A percentile compares a stretch with the other conserved stretches of the same genome.
Evolutionary conservation across 1,140 invertebrate genomes (phyloP).

Genomic region (Heliconius himera): DNA sequence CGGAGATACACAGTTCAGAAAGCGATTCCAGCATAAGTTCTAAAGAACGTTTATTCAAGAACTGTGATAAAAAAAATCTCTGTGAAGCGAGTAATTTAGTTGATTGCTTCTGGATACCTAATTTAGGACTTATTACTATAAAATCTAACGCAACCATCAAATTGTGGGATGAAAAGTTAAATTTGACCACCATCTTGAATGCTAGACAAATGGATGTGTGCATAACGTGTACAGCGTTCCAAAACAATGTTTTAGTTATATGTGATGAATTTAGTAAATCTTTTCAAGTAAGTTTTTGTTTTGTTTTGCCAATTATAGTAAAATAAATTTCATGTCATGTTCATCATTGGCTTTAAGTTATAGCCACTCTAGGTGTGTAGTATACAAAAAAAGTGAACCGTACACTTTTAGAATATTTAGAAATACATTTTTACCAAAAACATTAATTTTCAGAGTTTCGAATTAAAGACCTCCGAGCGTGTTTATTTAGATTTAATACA

Average conservation of each 20-base stretch:
- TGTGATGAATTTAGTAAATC: slow-evolving; percentile 58
- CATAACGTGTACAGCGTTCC: slow-evolving; percentile 58
- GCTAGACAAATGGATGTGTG: slow-evolving; percentile 53
- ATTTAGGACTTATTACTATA: slow-evolving; percentile 59
- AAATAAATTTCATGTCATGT: no score
- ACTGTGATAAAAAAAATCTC: slow-evolving; percentile 47
- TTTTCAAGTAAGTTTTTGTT: slow-evolving; percentile 57
- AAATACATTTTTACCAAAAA: neutral
- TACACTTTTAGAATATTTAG: neutral
- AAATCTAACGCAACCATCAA: slow-evolving; percentile 67
- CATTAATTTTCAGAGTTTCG: slow-evolving; percentile 55
- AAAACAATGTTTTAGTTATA: slow-evolving; percentile 62
- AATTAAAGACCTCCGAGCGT: slow-evolving; percentile 43
- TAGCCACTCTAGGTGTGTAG: no score
- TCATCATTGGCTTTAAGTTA: no score
- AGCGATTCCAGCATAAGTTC: slow-evolving; percentile 62
- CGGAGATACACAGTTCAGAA: slow-evolving; percentile 51
- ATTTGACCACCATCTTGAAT: slow-evolving; percentile 55
- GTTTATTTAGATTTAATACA: slow-evolving; percentile 51
- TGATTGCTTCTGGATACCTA: slow-evolving; percentile 59
- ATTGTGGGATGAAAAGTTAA: slow-evolving; percentile 57
- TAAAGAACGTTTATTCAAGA: slow-evolving; percentile 46
- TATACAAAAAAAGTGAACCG: no score
- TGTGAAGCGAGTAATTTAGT: slow-evolving; percentile 54
- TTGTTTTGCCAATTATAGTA: neutral